A percentile compares a stretch with the other conserved stretches of the same genome.
Conservation (phyloP, 2,113 vertebrate species). For the Bubo bubo region DNA sequence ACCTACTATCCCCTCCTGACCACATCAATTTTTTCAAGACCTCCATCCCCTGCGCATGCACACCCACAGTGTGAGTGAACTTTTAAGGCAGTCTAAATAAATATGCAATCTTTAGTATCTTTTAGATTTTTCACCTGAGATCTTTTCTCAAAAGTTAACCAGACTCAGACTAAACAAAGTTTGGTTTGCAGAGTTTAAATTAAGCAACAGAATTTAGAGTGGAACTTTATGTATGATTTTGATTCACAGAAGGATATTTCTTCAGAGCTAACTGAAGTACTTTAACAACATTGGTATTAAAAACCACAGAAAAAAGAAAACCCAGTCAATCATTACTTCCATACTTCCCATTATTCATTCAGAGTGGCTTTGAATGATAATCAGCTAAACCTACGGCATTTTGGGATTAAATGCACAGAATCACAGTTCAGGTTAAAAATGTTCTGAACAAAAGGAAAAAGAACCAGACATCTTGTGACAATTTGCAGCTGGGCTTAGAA, state of each 20-base stretch:
- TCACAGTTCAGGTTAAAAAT: neutral
- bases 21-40: neutral
- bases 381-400: neutral
- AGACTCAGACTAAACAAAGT: neutral
- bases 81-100: neutral
- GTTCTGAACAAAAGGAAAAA: neutral
- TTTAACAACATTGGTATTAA: neutral
- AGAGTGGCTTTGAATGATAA: neutral
- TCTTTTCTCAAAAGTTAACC: neutral
- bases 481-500: neutral
- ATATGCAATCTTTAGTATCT: neutral
- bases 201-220: neutral
- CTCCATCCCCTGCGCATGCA: fast-evolving
- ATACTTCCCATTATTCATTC: neutral
- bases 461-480: neutral
- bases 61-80: neutral
- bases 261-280: neutral
- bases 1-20: neutral
- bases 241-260: neutral
- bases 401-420: neutral
- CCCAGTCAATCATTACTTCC: neutral
- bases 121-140: neutral
- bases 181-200: neutral
- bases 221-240: neutral
- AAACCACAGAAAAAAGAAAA: neutral